Conservation (phyloP, 2,113 vertebrate genomes). For the Callospermophilus lateralis region DNA sequence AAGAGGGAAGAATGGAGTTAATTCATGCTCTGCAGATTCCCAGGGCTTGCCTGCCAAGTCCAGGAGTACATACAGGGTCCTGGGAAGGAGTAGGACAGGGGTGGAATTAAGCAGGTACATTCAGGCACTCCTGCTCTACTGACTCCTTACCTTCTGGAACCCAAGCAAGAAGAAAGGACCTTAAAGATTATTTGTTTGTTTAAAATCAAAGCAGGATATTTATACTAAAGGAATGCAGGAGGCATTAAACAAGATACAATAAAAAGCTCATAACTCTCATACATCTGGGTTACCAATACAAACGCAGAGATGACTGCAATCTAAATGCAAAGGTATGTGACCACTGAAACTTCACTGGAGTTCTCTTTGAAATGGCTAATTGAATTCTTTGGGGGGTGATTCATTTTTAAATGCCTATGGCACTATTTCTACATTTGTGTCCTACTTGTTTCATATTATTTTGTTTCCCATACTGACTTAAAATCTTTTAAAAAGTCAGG, state of each 20-base stretch:
- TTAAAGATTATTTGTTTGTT: neutral
- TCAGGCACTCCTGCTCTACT: neutral
- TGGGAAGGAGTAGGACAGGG: neutral
- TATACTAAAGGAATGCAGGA: neutral
- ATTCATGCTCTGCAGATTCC: neutral
- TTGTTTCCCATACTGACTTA: neutral
- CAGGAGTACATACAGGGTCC: fast-evolving
- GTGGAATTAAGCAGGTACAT: neutral
- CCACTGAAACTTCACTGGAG: neutral
- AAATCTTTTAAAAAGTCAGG: neutral
- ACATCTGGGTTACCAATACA: neutral
- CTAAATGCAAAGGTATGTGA: neutral
- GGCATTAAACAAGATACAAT: constrained; percentile 38
- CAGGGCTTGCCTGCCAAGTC: neutral
- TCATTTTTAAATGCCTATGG: neutral
- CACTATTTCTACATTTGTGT: neutral
- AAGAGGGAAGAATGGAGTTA: neutral
- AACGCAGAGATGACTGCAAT: neutral
- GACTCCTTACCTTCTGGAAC: neutral
- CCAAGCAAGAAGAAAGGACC: neutral
- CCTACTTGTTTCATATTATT: neutral
- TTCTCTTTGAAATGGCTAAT: neutral
- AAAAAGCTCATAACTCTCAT: neutral
- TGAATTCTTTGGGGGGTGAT: neutral
- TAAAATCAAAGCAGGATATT: neutral